These are phyloP conservation scores for Poicephalus meyeri DNA, from an alignment of 2,113 vertebrate species.

Conservation along the genomic window DNA sequence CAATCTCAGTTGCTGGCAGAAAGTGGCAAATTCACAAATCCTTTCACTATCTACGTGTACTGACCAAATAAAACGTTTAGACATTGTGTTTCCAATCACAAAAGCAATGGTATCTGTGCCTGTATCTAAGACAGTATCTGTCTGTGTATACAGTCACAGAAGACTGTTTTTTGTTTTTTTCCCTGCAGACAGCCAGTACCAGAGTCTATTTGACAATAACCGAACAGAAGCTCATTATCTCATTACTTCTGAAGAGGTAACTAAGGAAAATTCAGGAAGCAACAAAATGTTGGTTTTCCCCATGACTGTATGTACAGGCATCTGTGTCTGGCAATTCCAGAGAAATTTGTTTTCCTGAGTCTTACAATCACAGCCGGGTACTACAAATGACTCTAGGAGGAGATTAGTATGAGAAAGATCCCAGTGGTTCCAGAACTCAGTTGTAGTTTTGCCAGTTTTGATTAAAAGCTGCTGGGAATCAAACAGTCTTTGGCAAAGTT, in stretches of 20 bases:
- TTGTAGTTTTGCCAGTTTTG: not conserved
- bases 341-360: not conserved
- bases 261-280: not conserved
- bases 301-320: not conserved
- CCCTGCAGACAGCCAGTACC: slow-evolving; percentile 63
- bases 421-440: not conserved
- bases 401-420: not conserved
- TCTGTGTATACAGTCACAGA: not conserved
- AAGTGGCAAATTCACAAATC: not conserved
- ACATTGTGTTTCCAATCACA: not conserved
- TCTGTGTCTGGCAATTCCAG: not conserved
- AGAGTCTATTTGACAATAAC: slow-evolving; percentile 54
- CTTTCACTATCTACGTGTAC: not conserved
- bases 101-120: not conserved
- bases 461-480: not conserved
- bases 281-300: not conserved
- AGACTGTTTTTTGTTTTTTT: not conserved
- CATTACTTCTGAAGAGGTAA: slow-evolving; percentile 75
- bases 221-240: slow-evolving; percentile 71
- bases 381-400: not conserved
- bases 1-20: not conserved
- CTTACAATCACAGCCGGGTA: not conserved
- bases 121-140: not conserved
- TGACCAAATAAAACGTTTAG: not conserved
- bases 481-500: not conserved